These are phyloP conservation scores for Heliconius ethilla DNA, from an alignment of 2,888 invertebrate genomes.

Conservation along the genomic window DNA sequence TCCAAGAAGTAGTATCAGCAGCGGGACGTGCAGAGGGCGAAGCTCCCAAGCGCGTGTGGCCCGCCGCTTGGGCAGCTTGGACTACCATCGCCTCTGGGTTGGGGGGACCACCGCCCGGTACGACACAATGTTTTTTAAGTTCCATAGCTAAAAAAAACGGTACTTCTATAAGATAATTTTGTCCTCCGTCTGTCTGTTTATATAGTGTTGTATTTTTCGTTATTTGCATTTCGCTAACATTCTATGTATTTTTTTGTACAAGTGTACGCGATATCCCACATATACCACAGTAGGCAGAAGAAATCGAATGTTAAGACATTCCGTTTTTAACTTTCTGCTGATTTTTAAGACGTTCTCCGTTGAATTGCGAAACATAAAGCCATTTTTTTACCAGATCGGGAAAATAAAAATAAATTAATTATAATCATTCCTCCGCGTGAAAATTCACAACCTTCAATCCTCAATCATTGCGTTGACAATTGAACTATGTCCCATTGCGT, in stretches of 20 bases:
- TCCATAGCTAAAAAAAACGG: neutral
- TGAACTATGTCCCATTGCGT: neutral
- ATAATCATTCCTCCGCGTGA: neutral
- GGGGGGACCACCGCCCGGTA: constrained; percentile 45
- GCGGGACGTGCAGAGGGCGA: constrained; percentile 89
- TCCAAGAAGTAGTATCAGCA: constrained; percentile 95
- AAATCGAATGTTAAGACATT: neutral
- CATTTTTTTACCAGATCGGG: neutral
- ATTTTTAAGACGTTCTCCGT: neutral
- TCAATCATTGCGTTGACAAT: neutral
- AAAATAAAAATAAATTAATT: neutral
- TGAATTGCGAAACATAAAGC: neutral
- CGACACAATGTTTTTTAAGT: neutral
- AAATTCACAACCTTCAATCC: neutral
- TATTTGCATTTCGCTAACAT: neutral
- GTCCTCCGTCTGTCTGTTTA: neutral
- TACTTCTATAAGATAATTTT: neutral
- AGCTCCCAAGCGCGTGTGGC: constrained; percentile 86
- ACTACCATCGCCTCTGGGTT: constrained; percentile 88
- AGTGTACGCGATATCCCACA: neutral
- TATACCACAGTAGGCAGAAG: neutral
- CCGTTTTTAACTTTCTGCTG: neutral
- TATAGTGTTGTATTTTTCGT: no score
- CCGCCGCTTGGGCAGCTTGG: constrained; percentile 93
- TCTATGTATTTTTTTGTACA: neutral